phyloP scores from a whole-genome alignment of 2,113 vertebrate genomes.

The Alethe diademata region DNA sequence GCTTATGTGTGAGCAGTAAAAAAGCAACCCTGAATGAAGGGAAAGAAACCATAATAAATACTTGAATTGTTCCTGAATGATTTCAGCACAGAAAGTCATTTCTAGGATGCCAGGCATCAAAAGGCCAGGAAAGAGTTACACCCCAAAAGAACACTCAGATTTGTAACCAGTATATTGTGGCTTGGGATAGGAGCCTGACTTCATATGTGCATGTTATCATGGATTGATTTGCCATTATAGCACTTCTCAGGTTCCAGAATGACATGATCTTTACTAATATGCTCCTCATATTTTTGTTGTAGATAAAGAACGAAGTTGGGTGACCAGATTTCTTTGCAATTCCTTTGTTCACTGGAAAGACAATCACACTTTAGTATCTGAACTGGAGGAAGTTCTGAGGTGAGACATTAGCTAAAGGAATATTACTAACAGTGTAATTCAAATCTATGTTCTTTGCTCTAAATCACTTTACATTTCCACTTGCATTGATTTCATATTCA shows the following conservation, averaged over 20 bases:
- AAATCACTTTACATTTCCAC: constrained; percentile 40
- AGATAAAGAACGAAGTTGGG: constrained; percentile 17
- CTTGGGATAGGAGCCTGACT: neutral
- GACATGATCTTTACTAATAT: neutral
- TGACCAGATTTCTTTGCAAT: constrained; percentile 34
- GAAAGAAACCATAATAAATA: neutral
- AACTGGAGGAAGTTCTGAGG: constrained; percentile 52
- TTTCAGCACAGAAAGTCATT: neutral
- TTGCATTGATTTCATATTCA: constrained; percentile 56
- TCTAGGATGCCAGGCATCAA: accelerated
- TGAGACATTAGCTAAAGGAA: constrained; percentile 28
- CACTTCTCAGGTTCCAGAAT: neutral
- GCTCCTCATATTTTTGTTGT: neutral
- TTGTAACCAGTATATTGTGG: neutral
- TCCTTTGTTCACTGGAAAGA: neutral
- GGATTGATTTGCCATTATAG: neutral
- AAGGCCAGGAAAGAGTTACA: neutral
- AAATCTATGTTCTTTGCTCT: constrained; percentile 12
- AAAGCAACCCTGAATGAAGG: neutral
- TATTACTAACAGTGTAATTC: constrained; percentile 10
- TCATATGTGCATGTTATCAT: neutral
- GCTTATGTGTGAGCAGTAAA: neutral
- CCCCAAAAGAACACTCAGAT: neutral
- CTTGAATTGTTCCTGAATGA: neutral
- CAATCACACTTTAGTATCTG: neutral